Conservation (phyloP, 2,113 vertebrate species). For the Alaudala cheleensis region DNA sequence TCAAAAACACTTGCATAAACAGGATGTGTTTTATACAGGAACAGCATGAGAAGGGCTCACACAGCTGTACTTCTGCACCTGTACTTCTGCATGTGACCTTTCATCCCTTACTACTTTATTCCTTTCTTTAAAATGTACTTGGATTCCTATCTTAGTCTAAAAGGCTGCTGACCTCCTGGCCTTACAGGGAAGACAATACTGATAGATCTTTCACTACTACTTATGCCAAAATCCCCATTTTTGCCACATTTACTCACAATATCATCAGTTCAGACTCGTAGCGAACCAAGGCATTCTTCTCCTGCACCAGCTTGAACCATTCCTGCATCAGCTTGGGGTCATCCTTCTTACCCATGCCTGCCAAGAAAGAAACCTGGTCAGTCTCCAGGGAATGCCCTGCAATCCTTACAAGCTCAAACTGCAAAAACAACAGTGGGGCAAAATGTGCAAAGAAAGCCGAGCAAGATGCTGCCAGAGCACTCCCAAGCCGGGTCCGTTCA, state of each 20-base stretch:
- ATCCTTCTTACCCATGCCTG: slow-evolving; percentile 99
- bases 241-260: slow-evolving; percentile 85
- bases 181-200: background rate
- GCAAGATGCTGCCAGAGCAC: slow-evolving; percentile 78
- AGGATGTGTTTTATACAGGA: background rate
- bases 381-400: background rate
- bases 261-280: slow-evolving; percentile 99
- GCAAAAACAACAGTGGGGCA: slow-evolving; percentile 67
- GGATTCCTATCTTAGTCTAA: background rate
- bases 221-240: background rate
- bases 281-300: slow-evolving; percentile 97
- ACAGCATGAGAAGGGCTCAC: background rate
- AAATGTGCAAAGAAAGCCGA: slow-evolving; percentile 81
- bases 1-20: accelerated
- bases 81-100: background rate
- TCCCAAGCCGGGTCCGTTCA: slow-evolving; percentile 67
- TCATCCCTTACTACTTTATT: background rate
- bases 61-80: too few relatives aligned
- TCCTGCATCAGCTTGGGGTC: slow-evolving; percentile 99
- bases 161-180: background rate
- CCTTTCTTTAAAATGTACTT: background rate
- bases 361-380: slow-evolving; percentile 29
- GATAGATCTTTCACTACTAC: background rate
- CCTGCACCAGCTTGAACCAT: slow-evolving; percentile 98
- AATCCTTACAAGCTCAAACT: slow-evolving; percentile 10